These are phyloP conservation scores for Nesospiza acunhae DNA, from an alignment of 2,113 vertebrate genomes.

Conservation along the genomic window DNA sequence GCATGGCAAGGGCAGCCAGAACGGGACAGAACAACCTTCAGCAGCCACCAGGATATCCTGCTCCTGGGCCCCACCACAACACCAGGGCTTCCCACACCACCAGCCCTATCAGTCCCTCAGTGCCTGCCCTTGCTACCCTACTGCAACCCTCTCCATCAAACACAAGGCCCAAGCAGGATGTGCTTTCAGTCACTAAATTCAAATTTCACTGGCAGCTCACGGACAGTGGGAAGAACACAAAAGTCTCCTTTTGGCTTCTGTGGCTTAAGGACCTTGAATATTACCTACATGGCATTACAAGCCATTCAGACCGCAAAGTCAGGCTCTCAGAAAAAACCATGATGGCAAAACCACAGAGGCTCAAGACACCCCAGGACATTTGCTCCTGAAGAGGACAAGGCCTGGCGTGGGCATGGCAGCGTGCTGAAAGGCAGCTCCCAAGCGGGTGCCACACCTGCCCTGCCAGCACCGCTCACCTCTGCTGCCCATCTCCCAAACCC, in stretches of 20 bases:
- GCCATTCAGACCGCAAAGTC: accelerated
- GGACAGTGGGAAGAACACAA: background rate
- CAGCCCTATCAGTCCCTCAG: background rate
- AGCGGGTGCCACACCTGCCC: background rate
- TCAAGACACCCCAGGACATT: background rate
- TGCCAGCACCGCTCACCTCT: background rate
- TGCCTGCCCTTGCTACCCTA: accelerated
- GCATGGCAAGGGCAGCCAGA: background rate
- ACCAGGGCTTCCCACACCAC: background rate
- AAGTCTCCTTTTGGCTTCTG: background rate
- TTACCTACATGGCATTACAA: background rate
- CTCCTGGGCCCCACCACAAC: background rate
- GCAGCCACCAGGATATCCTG: background rate
- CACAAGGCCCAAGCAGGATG: accelerated
- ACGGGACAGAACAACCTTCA: accelerated
- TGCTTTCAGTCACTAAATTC: background rate
- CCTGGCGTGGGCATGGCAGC: background rate
- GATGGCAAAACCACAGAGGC: background rate
- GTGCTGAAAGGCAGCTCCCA: background rate
- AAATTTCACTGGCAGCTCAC: accelerated
- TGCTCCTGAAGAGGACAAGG: background rate
- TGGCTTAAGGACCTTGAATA: background rate
- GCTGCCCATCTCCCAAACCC: accelerated
- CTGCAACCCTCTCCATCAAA: accelerated
- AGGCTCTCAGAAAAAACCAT: background rate